phyloP scores from a whole-genome alignment of 1,140 invertebrate genomes.

The Philopotamus ludificatus region DNA sequence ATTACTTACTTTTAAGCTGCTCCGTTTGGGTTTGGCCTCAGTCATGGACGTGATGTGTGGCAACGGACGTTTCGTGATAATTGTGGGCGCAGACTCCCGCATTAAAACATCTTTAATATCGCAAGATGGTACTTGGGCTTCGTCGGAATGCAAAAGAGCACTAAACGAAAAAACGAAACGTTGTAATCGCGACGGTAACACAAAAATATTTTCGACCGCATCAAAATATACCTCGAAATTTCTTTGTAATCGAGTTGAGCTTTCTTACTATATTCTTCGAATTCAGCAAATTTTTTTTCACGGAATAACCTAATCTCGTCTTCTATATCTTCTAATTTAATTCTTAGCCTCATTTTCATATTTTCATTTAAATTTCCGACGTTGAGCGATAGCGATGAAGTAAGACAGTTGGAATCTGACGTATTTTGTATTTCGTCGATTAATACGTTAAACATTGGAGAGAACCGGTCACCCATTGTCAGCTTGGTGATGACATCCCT shows the following conservation, averaged over 20 bases:
- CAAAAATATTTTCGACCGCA: not conserved
- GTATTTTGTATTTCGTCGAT: constrained; percentile 49
- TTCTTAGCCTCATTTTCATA: constrained; percentile 47
- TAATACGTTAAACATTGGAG: constrained; percentile 52
- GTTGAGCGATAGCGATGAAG: too few relatives aligned
- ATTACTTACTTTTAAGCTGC: too few relatives aligned
- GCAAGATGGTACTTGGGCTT: too few relatives aligned
- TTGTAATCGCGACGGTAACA: not conserved
- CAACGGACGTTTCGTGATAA: too few relatives aligned
- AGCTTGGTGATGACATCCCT: constrained; percentile 47
- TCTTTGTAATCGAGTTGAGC: constrained; percentile 55
- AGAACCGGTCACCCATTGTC: constrained; percentile 50
- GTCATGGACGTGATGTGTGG: too few relatives aligned
- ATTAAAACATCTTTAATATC: too few relatives aligned
- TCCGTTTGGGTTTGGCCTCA: too few relatives aligned
- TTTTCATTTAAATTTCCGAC: constrained; percentile 50
- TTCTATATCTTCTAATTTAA: constrained; percentile 50
- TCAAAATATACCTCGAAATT: constrained; percentile 48
- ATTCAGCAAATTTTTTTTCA: constrained; percentile 55
- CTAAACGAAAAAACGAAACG: not conserved
- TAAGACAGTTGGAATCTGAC: too few relatives aligned
- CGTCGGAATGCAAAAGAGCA: too few relatives aligned
- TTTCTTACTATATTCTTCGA: constrained; percentile 52
- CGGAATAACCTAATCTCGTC: constrained; percentile 53
- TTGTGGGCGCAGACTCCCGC: too few relatives aligned